A percentile compares a stretch with the other conserved stretches of the same genome.
Conservation (phyloP, 2,797 vertebrate species). For the Paguma larvata region DNA sequence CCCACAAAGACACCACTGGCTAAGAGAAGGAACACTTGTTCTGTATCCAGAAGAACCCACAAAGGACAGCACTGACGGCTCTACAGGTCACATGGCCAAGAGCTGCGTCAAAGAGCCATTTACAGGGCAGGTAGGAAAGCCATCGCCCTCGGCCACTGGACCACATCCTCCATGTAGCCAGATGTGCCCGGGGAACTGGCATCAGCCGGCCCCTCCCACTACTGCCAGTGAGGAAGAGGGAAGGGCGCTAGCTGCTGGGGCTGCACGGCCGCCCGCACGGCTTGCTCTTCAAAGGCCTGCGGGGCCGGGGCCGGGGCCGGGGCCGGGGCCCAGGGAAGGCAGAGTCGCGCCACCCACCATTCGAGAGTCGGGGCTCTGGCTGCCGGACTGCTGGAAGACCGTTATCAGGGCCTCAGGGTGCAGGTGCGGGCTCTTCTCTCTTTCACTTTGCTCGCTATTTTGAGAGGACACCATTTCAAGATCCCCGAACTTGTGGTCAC, state of each 20-base stretch:
- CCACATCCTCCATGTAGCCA: not conserved
- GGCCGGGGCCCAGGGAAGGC: not conserved
- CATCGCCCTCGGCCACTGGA: fast-evolving
- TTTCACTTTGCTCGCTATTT: constrained; percentile 73
- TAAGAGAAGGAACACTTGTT: not conserved
- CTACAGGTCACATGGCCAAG: not conserved
- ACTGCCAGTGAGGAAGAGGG: not conserved
- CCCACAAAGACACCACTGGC: fast-evolving
- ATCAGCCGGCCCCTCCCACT: not conserved
- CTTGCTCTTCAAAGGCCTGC: not conserved
- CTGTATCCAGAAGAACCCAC: not conserved
- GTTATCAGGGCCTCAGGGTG: constrained; percentile 92
- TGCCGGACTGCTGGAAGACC: constrained; percentile 89
- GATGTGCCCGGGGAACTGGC: not conserved
- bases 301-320: fast-evolving
- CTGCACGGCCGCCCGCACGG: not conserved
- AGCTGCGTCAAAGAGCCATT: not conserved
- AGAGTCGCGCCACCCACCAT: constrained; percentile 86
- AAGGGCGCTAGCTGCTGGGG: fast-evolving
- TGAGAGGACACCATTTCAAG: constrained; percentile 78
- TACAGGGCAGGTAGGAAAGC: not conserved
- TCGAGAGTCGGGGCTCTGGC: constrained; percentile 85
- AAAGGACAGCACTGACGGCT: fast-evolving
- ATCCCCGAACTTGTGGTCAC: constrained; percentile 68
- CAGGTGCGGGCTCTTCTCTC: constrained; percentile 88